Percentiles rank a stretch among this genome's conserved stretches.
Evolutionary conservation across 2,113 vertebrate genomes (phyloP).

Genomic region (Aepyceros melampus): DNA sequence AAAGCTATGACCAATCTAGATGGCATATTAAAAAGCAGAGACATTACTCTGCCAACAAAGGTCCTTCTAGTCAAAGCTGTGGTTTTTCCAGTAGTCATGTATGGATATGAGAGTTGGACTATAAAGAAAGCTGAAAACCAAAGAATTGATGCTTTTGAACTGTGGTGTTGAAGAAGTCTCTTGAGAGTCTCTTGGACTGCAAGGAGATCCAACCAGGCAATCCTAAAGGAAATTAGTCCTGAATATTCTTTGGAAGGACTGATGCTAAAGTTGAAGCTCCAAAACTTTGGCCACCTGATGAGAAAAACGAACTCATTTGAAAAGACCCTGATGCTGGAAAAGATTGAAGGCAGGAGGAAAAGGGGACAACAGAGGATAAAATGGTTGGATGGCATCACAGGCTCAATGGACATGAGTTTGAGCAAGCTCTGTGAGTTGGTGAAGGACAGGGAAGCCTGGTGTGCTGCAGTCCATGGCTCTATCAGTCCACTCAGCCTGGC

Average conservation of each 20-base stretch:
- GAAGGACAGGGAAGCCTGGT: neutral
- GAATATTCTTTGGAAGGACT: neutral
- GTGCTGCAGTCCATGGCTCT: neutral
- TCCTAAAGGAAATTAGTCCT: neutral
- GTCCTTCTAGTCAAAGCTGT: neutral
- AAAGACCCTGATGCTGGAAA: neutral
- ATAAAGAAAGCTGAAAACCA: neutral
- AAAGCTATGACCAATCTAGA: neutral
- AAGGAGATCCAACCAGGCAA: neutral
- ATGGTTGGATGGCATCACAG: neutral
- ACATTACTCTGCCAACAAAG: neutral
- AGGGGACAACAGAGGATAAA: neutral
- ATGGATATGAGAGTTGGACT: neutral
- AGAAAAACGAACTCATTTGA: accelerated
- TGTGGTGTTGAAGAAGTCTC: neutral
- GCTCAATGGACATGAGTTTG: neutral
- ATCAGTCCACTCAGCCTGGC: too few relatives aligned
- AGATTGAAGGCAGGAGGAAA: neutral
- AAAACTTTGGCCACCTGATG: neutral
- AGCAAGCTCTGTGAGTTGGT: neutral
- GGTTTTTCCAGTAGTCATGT: neutral
- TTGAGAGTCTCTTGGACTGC: neutral
- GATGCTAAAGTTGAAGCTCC: neutral
- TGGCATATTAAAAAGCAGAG: neutral
- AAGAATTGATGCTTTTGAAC: neutral